A percentile compares a stretch with the other conserved stretches of the same genome.
Evolutionary conservation across 2,113 vertebrate genomes (phyloP).

Genomic region (Gobius niger): DNA sequence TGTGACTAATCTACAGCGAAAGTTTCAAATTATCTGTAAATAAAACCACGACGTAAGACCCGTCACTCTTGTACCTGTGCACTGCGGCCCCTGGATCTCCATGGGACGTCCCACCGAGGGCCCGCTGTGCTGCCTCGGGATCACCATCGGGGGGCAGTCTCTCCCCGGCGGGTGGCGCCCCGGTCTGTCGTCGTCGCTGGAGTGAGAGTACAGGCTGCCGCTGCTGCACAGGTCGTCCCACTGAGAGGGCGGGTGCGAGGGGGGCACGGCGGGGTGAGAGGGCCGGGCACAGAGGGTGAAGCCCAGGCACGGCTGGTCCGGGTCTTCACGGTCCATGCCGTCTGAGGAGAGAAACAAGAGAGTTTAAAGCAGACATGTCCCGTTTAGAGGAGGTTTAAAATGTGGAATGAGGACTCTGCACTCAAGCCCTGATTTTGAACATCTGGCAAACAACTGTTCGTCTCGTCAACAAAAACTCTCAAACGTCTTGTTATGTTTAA

Average conservation of each 20-base stretch:
- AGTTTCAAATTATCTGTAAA: no score
- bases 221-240: slow-evolving; percentile 82
- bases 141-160: slow-evolving; percentile 74
- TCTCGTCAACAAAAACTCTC: no score
- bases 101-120: slow-evolving; percentile 43
- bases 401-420: no score
- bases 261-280: slow-evolving; percentile 45
- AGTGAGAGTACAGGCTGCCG: slow-evolving; percentile 81
- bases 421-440: neutral
- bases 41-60: no score
- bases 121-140: slow-evolving; percentile 51
- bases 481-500: no score
- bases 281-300: slow-evolving; percentile 55
- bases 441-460: neutral
- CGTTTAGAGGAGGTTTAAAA: no score
- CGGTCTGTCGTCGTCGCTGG: slow-evolving; percentile 80
- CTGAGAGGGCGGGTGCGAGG: slow-evolving; percentile 25
- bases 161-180: slow-evolving; percentile 59
- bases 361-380: neutral
- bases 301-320: slow-evolving; percentile 77
- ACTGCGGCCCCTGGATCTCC: slow-evolving; percentile 67
- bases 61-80: slow-evolving; percentile 64
- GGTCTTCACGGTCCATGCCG: slow-evolving; percentile 79
- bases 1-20: no score
- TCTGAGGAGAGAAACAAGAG: slow-evolving; percentile 50